Base-by-base conservation (phyloP, 2,888 invertebrate species). In the Dusona sp. region DNA sequence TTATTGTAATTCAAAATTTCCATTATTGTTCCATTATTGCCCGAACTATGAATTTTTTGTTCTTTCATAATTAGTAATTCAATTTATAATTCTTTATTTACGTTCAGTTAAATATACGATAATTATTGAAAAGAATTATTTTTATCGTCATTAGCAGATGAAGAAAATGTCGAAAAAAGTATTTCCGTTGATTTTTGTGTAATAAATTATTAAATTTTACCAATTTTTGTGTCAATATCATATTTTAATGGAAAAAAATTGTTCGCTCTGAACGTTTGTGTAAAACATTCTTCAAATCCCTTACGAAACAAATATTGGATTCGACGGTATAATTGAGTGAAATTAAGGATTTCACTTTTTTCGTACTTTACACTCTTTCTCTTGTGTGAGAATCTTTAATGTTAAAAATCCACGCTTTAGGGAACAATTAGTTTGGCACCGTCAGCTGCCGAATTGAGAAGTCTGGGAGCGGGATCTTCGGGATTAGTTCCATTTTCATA, bases 391-490 rank as follows among this genome's bases (percentile, higher is more conserved):
- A 36, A 9, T 54, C 29, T 65, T 75, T 45, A 67, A 77, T 84
- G 16, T 36, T 65, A 45, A 65, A 65, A 72, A 61, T 77, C 45
- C 67, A 48, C 22, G 61, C 67, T 45, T 89, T 83, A 91, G 61
- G 88, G 81, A 82, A 90, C 77, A 80, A 92, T 91, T 70, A 89
- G 87, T 79, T 90, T 91, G 64, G 91, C 92, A 54, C 90, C 89
- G 68, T 91, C 73, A 6, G 89, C 87, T 7, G 92, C 92, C 9
- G 91, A 91, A 79, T 91, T 88, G 88, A 92, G 88, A 67, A 92
- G 79, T 83, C 89, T 61, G 64, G 90, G 88, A 79, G 88, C 82
- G 64, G 89, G 88, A 75, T 90, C 89, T 83, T 89, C 88, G 42
- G 88, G 51, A 78, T 87, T 72, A 57, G n/a, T 85, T 74, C 88